Conservation (phyloP, 2,797 vertebrate genomes). For the Epinephelus malabaricus region DNA sequence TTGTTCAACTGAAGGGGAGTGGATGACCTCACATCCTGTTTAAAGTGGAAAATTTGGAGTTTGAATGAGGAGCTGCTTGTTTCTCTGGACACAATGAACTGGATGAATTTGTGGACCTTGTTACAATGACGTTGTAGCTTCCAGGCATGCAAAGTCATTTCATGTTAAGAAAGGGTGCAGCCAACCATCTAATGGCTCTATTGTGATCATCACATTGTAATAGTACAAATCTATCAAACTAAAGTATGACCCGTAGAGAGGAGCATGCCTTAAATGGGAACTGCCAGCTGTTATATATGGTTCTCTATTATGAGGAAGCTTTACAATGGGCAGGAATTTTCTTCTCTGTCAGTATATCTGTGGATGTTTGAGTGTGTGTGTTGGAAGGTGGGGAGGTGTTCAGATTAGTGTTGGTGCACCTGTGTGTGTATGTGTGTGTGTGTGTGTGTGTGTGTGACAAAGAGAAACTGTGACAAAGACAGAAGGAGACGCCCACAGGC, state of each 20-base stretch:
- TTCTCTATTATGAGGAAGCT: constrained; percentile 25
- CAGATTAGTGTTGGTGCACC: constrained; percentile 19
- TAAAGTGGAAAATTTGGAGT: constrained; percentile 11
- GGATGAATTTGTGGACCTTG: constrained; percentile 24
- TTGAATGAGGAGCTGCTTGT: constrained; percentile 25
- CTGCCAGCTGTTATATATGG: constrained; percentile 57
- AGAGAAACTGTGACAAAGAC: constrained; percentile 51
- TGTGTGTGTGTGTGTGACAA: constrained; percentile 26
- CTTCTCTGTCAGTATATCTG: constrained; percentile 34
- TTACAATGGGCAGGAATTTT: constrained; percentile 28
- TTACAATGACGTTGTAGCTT: constrained; percentile 19
- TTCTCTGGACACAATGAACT: constrained; percentile 16
- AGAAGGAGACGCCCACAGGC: constrained; percentile 52
- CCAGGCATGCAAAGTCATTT: constrained; percentile 58
- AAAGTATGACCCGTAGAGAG: constrained; percentile 47
- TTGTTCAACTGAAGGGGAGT: constrained; percentile 29
- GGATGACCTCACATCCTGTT: constrained; percentile 22
- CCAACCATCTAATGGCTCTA: constrained; percentile 50
- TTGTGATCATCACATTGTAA: constrained; percentile 59
- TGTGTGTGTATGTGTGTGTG: constrained; percentile 18
- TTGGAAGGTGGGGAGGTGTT: constrained; percentile 4
- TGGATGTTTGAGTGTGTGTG: neutral
- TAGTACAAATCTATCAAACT: constrained; percentile 61
- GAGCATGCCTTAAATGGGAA: constrained; percentile 36
- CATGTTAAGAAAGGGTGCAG: constrained; percentile 48